phyloP scores from a whole-genome alignment of 2,797 vertebrate genomes.

The Triplophysa yarkandensis region DNA sequence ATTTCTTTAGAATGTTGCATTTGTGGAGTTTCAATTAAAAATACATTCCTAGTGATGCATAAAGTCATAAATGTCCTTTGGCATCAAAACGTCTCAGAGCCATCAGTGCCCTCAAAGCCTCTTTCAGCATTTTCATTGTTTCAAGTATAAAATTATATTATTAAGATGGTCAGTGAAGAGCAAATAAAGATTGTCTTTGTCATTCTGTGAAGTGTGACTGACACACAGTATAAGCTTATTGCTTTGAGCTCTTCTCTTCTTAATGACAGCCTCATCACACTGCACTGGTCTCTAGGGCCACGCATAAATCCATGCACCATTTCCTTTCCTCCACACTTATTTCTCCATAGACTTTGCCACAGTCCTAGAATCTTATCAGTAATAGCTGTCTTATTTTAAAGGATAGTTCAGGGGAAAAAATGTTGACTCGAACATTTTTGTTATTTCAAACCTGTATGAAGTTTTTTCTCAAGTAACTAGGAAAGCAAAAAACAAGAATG shows the following conservation, averaged over 20 bases:
- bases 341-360: not conserved
- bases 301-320: conserved; percentile 3
- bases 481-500: too few relatives aligned
- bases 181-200: not conserved
- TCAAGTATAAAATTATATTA: not conserved
- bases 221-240: conserved; percentile 7
- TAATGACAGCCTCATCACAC: not conserved
- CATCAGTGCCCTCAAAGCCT: not conserved
- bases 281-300: conserved; percentile 1
- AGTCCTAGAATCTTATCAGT: not conserved
- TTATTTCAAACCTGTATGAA: not conserved
- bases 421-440: not conserved
- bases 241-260: not conserved
- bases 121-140: not conserved
- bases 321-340: not conserved
- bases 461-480: not conserved
- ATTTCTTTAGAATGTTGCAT: too few relatives aligned
- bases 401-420: not conserved
- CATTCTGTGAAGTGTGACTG: not conserved
- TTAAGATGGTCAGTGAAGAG: not conserved
- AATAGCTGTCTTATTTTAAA: not conserved
- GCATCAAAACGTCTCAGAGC: not conserved
- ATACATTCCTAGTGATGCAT: too few relatives aligned
- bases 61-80: not conserved
- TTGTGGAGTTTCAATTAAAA: too few relatives aligned